Base-by-base conservation (phyloP, 2,797 vertebrate species). In the Anisognathus igniventris region DNA sequence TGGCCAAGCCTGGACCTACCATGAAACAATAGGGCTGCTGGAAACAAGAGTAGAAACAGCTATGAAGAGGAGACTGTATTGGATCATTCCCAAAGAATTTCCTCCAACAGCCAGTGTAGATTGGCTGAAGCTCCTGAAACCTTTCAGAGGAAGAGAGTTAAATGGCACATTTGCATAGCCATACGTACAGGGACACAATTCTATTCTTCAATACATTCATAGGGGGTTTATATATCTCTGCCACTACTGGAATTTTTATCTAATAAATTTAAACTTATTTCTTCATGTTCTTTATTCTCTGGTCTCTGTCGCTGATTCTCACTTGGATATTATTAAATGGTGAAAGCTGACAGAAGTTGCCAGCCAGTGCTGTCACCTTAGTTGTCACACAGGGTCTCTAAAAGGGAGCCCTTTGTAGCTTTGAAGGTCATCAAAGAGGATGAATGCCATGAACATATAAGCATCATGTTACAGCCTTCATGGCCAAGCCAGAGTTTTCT, bases 241-340 rank as follows among this genome's bases (percentile, higher is more conserved):
- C 2, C 33, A 40, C 15, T 27, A 10, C 3, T 8, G 14, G 28
- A 54, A 30, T 60, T 68, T 57, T 76, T 62, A n/a, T 47, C 44
- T 50, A 30, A 61, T 71, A 0, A 71, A 62, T 83, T 86, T 28
- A 77, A 71, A 70, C 2, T 7, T 25, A 75, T 68, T 85, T 66
- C 20, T 73, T 50, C 7, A 17, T 51, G 12, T 53, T 70, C 35
- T 65, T 79, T 53, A 50, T 9, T 35, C 27, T 68, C 37, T 30
- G 53, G 24, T 62, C 39, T 76, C 47, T 1, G 1, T 7, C 0
- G 0, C 9, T 51, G 37, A 51, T 37, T n/a, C 31, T 70, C 40
- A 44, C 12, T 33, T 86, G 47, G 54, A 12, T 60, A 30, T 68
- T 48, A 57, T 50, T 45, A 54, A 80, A 58, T 1, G 33, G 19